Conservation (phyloP, 2,797 vertebrate genomes). For the Halcyon badia region DNA sequence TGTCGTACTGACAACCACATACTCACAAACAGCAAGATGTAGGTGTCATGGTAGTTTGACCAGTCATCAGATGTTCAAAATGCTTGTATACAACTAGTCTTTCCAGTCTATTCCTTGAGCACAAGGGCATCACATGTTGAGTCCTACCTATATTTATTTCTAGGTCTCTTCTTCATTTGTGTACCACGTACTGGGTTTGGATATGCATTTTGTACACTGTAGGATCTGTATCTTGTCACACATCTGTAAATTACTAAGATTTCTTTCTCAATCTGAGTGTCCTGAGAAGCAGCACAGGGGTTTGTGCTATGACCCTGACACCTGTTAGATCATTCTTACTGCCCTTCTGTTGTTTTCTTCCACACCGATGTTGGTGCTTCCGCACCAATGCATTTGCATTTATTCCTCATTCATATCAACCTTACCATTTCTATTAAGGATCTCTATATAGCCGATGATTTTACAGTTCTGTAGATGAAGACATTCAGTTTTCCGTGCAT, state of each 20-base stretch:
- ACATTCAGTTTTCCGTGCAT: background rate
- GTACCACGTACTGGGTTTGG: background rate
- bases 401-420: background rate
- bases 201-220: background rate
- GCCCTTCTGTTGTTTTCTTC: background rate
- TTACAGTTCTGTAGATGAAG: background rate
- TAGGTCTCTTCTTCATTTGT: background rate
- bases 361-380: background rate
- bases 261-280: background rate
- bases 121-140: background rate
- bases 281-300: background rate
- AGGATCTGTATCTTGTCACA: background rate
- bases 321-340: background rate
- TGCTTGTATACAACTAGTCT: background rate
- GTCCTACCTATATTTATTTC: background rate
- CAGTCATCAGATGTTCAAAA: background rate
- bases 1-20: background rate
- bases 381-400: background rate
- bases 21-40: background rate
- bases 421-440: background rate
- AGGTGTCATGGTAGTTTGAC: background rate
- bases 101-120: background rate
- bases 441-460: background rate
- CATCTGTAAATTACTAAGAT: background rate
- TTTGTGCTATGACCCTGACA: background rate